Percentiles rank a stretch among this genome's conserved stretches.
Evolutionary conservation across 2,888 invertebrate genomes (phyloP).

Genomic region (Synergus laeviventris): DNA sequence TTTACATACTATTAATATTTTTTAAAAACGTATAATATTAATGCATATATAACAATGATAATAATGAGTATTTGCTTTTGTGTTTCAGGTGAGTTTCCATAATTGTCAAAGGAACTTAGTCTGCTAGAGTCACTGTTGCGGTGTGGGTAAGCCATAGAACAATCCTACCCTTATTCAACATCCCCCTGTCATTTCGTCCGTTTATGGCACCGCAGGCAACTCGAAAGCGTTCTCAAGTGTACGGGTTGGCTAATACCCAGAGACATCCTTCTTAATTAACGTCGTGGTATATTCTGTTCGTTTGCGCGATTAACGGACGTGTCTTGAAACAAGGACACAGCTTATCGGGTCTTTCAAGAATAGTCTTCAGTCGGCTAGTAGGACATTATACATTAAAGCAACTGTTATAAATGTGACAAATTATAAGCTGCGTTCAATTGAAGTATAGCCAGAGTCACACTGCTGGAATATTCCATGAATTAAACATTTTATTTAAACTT

Average conservation of each 20-base stretch:
- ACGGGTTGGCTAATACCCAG: slow-evolving; percentile 53
- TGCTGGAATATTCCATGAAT: neutral
- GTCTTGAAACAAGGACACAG: slow-evolving; percentile 28
- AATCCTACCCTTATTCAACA: slow-evolving; percentile 47
- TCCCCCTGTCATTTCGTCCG: slow-evolving; percentile 45
- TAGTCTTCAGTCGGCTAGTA: neutral
- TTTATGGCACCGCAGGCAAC: slow-evolving; percentile 39
- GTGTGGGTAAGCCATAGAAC: slow-evolving; percentile 28
- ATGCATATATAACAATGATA: neutral
- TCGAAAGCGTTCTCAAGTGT: slow-evolving; percentile 26
- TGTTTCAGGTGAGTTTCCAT: slow-evolving; percentile 39
- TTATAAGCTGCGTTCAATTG: neutral
- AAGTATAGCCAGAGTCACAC: too few relatives aligned
- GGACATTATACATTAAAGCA: neutral
- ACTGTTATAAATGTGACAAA: neutral
- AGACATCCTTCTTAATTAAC: slow-evolving; percentile 65
- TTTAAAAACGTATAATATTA: too few relatives aligned
- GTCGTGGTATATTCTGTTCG: slow-evolving; percentile 58
- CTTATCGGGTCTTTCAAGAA: neutral
- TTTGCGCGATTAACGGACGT: slow-evolving; percentile 56
- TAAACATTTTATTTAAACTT: neutral
- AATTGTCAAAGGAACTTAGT: slow-evolving; percentile 1
- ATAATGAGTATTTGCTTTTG: neutral
- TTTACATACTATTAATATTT: too few relatives aligned
- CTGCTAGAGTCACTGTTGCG: neutral